Base-by-base conservation (phyloP, 2,797 vertebrate species). In the Sus cebifrons region DNA sequence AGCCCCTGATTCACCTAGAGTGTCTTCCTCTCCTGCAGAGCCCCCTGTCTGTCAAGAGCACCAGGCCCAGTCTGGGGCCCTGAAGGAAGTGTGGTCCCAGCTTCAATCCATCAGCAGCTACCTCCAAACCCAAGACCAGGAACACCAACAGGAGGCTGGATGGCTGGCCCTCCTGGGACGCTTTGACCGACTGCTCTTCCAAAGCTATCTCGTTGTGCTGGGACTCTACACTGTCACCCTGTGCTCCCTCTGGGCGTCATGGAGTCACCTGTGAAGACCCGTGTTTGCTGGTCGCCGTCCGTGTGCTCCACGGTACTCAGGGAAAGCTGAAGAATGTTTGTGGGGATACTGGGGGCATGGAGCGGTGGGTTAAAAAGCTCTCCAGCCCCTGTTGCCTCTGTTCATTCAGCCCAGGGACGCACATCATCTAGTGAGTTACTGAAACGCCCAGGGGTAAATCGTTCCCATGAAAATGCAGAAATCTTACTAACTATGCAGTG, bases 121-220 rank as follows among this genome's bases (percentile, higher is more conserved):
- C 64, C 97, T 99, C 40, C 98, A 97, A 32, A 98, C 99, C 96
- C 98, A 98, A 62, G 99, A 99, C 70, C 87, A 87, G 0, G 98
- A 98, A 11, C 95, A 97, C 9, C 94, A 67, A 5, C 98, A 97
- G 85, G 98, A 99, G 86, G 97, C 96, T 0, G 98, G 98, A 5
- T 99, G 99, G 99, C 97, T 99, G 94, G 97, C 94, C 2, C 98
- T 99, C 67, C 99, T 99, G 91, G 98, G 98, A 1, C 99, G 97
- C 97, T 98, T 99, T 20, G 99, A 99, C 95, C 89, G 77, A 13
- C 96, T 99, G 77, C 98, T 99, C 82, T 99, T 99, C 97, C 97
- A 98, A 54, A 92, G 99, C 16, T 99, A 99, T 97, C 96, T 99
- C 62, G 60, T 99, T 1, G 96, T 99, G 27, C 96, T 99, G 84